phyloP scores from a whole-genome alignment of 2,888 invertebrate genomes.

The Corythucha ciliata region DNA sequence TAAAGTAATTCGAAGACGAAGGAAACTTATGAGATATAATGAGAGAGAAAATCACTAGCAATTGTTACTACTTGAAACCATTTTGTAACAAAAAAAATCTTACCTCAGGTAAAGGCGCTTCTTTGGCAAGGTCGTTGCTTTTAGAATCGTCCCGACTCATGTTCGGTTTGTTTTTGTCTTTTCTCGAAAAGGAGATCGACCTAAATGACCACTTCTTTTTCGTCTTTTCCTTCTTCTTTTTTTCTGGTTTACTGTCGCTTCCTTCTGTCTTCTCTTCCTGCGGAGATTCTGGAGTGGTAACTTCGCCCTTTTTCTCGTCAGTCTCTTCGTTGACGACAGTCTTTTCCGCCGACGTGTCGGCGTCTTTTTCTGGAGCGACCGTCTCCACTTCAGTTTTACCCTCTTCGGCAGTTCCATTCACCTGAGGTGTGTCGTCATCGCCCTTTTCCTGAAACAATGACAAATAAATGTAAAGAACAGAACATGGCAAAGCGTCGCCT shows the following conservation, averaged over 20 bases:
- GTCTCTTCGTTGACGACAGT: constrained; percentile 21
- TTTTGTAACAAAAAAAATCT: constrained; percentile 10
- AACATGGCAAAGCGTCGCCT: too few species aligned
- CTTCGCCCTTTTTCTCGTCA: constrained; percentile 26
- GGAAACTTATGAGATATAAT: too few species aligned
- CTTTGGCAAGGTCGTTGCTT: constrained; percentile 47
- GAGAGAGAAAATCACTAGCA: too few species aligned
- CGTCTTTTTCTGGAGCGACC: constrained; percentile 16
- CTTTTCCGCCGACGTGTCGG: constrained; percentile 12
- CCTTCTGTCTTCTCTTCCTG: constrained; percentile 27
- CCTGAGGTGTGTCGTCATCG: constrained; percentile 17
- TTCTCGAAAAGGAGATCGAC: constrained; percentile 76
- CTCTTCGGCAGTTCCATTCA: constrained; percentile 9
- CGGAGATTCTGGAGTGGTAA: constrained; percentile 18
- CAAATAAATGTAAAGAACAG: not conserved
- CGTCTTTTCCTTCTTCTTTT: constrained; percentile 43
- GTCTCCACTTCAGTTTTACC: constrained; percentile 2
- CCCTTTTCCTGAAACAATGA: constrained; percentile 11
- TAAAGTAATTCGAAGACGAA: too few species aligned
- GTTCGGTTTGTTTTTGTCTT: constrained; percentile 75
- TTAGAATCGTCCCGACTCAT: constrained; percentile 44
- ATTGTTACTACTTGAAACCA: too few species aligned
- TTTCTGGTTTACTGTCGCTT: constrained; percentile 25
- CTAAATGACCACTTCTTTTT: constrained; percentile 88
- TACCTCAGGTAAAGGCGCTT: constrained; percentile 38